Evolutionary conservation across 2,113 vertebrate genomes (phyloP).

Genomic region (Nettapus auritus): DNA sequence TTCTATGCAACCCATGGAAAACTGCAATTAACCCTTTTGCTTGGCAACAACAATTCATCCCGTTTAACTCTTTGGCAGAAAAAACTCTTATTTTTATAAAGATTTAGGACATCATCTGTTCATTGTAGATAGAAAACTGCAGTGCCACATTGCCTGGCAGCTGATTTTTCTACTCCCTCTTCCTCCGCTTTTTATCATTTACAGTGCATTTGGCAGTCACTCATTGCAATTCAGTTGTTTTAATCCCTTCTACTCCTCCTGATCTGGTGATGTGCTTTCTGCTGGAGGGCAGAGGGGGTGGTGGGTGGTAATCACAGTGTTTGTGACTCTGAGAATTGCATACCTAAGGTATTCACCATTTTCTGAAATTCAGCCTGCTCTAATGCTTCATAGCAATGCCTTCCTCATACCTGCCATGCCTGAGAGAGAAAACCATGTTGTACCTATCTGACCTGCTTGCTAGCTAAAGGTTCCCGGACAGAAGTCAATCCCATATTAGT

Average conservation of each 20-base stretch:
- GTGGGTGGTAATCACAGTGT: neutral
- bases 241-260: neutral
- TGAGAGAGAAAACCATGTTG: neutral
- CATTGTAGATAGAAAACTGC: neutral
- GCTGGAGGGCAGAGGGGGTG: neutral
- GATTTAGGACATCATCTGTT: neutral
- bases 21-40: neutral
- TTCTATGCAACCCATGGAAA: neutral
- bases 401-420: neutral
- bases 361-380: neutral
- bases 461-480: neutral
- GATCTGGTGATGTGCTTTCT: neutral
- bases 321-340: conserved; percentile 15
- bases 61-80: neutral
- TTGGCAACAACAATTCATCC: neutral
- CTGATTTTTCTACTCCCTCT: neutral
- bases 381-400: neutral
- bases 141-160: neutral
- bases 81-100: neutral
- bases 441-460: neutral
- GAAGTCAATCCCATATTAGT: neutral
- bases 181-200: neutral
- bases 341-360: neutral
- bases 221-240: conserved; percentile 18
- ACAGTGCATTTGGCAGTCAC: neutral